phyloP scores from a whole-genome alignment of 2,888 invertebrate species.

The Ophioninae sp. region DNA sequence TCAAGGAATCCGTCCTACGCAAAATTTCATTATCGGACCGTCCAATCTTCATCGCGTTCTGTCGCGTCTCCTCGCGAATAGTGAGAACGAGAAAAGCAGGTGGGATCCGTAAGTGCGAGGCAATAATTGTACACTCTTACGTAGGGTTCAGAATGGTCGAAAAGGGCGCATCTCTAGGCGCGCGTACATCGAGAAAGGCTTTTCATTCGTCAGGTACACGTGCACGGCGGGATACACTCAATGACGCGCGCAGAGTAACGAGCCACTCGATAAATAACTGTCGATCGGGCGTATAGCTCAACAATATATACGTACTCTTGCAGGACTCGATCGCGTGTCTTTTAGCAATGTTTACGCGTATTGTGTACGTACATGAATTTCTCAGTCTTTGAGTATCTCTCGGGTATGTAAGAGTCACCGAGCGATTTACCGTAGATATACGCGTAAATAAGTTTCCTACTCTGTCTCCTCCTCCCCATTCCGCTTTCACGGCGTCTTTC shows the following conservation, averaged over 20 bases:
- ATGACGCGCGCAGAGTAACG: conserved; percentile 54
- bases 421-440: conserved; percentile 32
- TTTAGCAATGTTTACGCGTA: conserved; percentile 24
- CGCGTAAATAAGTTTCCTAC: conserved; percentile 39
- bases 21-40: conserved; percentile 23
- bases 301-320: conserved; percentile 11
- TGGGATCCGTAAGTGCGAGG: conserved; percentile 17
- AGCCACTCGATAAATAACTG: conserved; percentile 58
- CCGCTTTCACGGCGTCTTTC: not conserved
- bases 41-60: conserved; percentile 28
- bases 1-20: conserved; percentile 18
- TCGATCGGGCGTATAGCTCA: conserved; percentile 41
- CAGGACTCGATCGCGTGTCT: conserved; percentile 25
- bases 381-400: conserved; percentile 16
- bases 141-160: not conserved
- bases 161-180: not conserved
- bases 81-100: conserved; percentile 18
- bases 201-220: not conserved
- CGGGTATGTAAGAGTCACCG: conserved; percentile 22
- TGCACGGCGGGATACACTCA: conserved; percentile 42
- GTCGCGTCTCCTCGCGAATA: conserved; percentile 2
- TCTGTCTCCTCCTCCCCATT: conserved; percentile 1
- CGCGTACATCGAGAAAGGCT: not conserved
- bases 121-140: not conserved
- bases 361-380: conserved; percentile 3